Conservation (phyloP, 2,888 invertebrate genomes). For the Napeogenes inachia region DNA sequence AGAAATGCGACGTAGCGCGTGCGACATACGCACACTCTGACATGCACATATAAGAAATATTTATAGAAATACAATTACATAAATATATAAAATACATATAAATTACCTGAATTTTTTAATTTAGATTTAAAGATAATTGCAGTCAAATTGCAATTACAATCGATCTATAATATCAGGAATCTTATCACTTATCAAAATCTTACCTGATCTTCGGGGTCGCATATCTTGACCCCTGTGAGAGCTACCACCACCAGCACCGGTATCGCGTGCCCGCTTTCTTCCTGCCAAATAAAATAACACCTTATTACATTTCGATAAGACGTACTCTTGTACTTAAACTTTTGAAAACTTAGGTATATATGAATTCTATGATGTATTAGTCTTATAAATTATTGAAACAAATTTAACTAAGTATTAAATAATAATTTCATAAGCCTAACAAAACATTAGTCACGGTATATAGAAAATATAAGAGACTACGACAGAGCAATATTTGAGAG, state of each 20-base stretch:
- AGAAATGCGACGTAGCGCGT: constrained; percentile 89
- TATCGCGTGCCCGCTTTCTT: constrained; percentile 82
- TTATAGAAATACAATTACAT: background rate
- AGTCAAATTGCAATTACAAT: background rate
- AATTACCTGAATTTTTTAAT: background rate
- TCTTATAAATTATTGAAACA: too few species aligned
- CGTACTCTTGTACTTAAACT: background rate
- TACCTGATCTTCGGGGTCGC: constrained; percentile 90
- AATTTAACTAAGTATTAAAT: too few species aligned
- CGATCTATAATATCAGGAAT: background rate
- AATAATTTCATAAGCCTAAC: too few species aligned
- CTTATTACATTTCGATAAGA: constrained; percentile 2
- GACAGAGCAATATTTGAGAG: too few species aligned
- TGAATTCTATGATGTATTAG: too few species aligned
- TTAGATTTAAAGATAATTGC: background rate
- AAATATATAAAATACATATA: background rate
- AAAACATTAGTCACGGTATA: too few species aligned
- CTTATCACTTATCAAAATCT: constrained; percentile 29
- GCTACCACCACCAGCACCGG: constrained; percentile 85
- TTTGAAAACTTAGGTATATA: too few species aligned
- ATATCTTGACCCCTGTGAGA: constrained; percentile 88
- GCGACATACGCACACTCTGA: constrained; percentile 89
- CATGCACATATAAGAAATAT: constrained; percentile 44
- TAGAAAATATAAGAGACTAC: too few species aligned
- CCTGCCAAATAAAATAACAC: constrained; percentile 33